These are phyloP conservation scores for Thalpophila matura DNA, from an alignment of 2,888 invertebrate genomes.

Conservation along the genomic window DNA sequence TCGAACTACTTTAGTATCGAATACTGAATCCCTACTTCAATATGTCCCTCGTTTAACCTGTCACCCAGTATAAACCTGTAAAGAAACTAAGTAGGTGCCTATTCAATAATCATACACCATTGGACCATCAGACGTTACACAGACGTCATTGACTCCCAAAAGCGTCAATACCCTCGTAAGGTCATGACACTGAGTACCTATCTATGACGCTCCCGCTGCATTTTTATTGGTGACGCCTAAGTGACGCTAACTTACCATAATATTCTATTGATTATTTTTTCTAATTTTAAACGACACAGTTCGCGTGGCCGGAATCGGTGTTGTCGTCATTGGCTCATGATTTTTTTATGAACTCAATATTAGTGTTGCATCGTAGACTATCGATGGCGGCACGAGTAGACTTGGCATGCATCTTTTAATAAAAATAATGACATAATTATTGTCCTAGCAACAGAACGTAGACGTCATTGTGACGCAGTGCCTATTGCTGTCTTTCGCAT, in stretches of 20 bases:
- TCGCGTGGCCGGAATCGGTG: slow-evolving; percentile 17
- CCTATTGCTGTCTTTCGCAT: slow-evolving; percentile 27
- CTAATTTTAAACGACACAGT: slow-evolving; percentile 41
- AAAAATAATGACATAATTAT: slow-evolving; percentile 51
- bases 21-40: too few relatives aligned
- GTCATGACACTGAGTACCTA: not conserved
- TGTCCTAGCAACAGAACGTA: slow-evolving; percentile 13
- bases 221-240: slow-evolving; percentile 23
- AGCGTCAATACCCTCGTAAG: not conserved
- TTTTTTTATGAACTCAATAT: slow-evolving; percentile 52
- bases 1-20: too few relatives aligned
- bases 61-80: too few relatives aligned
- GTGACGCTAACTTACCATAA: slow-evolving; percentile 15
- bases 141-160: not conserved
- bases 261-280: slow-evolving; percentile 33
- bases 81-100: too few relatives aligned
- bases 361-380: slow-evolving; percentile 26
- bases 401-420: slow-evolving; percentile 32
- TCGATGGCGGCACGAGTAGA: slow-evolving; percentile 19
- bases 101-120: too few relatives aligned
- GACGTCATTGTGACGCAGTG: slow-evolving; percentile 52
- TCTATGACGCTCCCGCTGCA: slow-evolving; percentile 36
- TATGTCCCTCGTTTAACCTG: too few relatives aligned
- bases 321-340: slow-evolving; percentile 33
- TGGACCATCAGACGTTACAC: too few relatives aligned